These are phyloP conservation scores for Rutpela maculata DNA, from an alignment of 2,888 invertebrate genomes.

Conservation along the genomic window DNA sequence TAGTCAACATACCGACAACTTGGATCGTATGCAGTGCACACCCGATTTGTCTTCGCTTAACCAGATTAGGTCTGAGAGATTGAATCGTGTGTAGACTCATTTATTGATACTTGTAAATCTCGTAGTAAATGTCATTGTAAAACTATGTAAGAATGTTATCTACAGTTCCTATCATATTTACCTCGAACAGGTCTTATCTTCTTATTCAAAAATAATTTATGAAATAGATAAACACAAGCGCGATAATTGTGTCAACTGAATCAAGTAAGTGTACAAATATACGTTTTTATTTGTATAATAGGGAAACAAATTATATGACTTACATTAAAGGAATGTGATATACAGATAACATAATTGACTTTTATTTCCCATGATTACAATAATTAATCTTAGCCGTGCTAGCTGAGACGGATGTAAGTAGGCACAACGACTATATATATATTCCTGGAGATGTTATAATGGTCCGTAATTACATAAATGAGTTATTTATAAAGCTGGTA, in stretches of 20 bases:
- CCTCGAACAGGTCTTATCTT: neutral
- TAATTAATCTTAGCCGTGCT: neutral
- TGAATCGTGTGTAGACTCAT: no score
- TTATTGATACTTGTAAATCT: no score
- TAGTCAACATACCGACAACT: no score
- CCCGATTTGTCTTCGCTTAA: no score
- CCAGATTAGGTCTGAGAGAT: no score
- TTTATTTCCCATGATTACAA: constrained; percentile 15
- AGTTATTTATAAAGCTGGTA: constrained; percentile 1
- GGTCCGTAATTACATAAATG: neutral
- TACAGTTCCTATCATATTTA: neutral
- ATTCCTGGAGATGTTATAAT: constrained; percentile 11
- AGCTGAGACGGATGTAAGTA: neutral
- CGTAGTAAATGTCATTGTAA: no score
- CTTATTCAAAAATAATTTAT: constrained; percentile 9
- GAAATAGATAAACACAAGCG: constrained; percentile 23
- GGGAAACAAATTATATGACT: constrained; percentile 6
- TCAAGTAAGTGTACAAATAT: neutral
- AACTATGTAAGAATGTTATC: neutral
- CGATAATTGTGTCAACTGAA: constrained; percentile 13
- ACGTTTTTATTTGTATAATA: constrained; percentile 8
- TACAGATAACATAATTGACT: constrained; percentile 19
- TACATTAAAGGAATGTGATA: constrained; percentile 8
- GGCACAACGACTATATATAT: neutral
- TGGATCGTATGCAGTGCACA: no score